Conservation (phyloP, 2,888 invertebrate genomes). For the Mamestra brassicae region DNA sequence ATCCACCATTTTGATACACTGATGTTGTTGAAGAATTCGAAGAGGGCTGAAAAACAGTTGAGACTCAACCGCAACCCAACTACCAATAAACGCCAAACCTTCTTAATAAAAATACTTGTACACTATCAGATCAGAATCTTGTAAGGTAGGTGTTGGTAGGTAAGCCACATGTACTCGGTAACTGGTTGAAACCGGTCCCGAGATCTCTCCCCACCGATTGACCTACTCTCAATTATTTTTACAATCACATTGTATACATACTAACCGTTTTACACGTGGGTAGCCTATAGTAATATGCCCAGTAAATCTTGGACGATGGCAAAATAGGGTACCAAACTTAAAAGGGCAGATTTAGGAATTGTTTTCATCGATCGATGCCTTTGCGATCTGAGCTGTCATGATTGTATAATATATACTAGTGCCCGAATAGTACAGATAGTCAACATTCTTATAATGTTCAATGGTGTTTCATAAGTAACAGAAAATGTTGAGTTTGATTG, state of each 20-base stretch:
- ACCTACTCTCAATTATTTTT: constrained; percentile 66
- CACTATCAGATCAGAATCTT: constrained; percentile 52
- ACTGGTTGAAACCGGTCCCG: constrained; percentile 60
- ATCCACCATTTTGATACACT: constrained; percentile 38
- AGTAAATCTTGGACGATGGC: constrained; percentile 1
- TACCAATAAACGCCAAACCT: constrained; percentile 7
- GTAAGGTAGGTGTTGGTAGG: constrained; percentile 49
- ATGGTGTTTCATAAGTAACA: not conserved
- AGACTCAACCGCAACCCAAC: constrained; percentile 13
- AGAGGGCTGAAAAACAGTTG: constrained; percentile 1
- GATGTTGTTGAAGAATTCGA: constrained; percentile 25
- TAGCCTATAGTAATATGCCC: not conserved
- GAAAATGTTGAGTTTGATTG: not conserved
- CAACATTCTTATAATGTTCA: not conserved
- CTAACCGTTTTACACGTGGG: constrained; percentile 47
- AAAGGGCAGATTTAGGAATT: not conserved
- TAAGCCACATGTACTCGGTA: constrained; percentile 45
- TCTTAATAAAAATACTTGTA: constrained; percentile 46
- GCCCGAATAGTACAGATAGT: constrained; percentile 4
- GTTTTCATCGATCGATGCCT: not conserved
- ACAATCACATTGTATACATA: constrained; percentile 64
- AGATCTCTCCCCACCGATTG: constrained; percentile 61
- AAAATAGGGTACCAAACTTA: constrained; percentile 15
- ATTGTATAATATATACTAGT: not conserved
- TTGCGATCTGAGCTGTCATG: not conserved